Evolutionary conservation across 2,113 vertebrate genomes (phyloP).

Genomic region (Nestor notabilis): DNA sequence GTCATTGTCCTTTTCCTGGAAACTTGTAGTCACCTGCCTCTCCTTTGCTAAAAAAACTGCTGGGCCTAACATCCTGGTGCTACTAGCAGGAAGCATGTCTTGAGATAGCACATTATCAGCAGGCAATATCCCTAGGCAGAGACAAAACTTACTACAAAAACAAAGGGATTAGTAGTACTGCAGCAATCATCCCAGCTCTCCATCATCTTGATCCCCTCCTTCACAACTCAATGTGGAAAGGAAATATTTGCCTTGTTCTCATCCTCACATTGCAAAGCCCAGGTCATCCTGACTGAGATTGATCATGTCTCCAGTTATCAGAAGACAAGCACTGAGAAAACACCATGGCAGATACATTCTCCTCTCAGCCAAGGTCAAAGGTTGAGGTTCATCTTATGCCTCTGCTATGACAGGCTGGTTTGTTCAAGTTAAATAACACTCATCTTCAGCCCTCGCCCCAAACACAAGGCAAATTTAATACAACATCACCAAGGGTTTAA

Average conservation of each 20-base stretch:
- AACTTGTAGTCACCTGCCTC: neutral
- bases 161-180: neutral
- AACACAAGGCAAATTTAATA: neutral
- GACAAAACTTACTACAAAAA: neutral
- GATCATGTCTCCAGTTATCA: neutral
- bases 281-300: neutral
- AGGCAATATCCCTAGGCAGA: neutral
- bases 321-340: neutral
- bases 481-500: neutral
- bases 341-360: neutral
- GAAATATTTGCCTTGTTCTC: neutral
- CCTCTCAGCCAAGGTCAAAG: neutral
- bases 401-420: neutral
- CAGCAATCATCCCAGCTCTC: neutral
- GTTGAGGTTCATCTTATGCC: neutral
- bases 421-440: neutral
- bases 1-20: neutral
- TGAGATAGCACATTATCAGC: neutral
- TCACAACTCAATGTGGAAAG: neutral
- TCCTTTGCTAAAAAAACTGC: neutral
- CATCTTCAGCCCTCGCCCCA: conserved; percentile 6
- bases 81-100: neutral
- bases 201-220: neutral
- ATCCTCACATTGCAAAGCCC: neutral
- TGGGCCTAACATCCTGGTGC: neutral